Conservation (phyloP, 2,113 vertebrate species). For the Sphyrna mokarran region DNA sequence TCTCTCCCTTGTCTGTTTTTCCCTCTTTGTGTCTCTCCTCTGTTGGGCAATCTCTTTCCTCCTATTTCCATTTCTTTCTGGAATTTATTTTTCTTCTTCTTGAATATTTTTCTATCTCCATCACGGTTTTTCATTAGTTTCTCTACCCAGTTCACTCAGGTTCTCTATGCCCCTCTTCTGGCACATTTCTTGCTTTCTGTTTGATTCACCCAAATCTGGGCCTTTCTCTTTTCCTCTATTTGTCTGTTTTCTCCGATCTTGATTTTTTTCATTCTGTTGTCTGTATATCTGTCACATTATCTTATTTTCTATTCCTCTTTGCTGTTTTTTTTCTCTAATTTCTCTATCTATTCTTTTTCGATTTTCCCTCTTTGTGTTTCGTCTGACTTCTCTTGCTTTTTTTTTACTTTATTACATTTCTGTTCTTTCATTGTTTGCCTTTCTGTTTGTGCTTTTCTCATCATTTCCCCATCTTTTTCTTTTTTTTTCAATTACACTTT, state of each 20-base stretch:
- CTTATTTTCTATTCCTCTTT: neutral
- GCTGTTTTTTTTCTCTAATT: neutral
- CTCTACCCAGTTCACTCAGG: neutral
- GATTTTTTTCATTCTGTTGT: neutral
- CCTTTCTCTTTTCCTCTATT: neutral
- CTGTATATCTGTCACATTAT: neutral
- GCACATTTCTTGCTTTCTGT: neutral
- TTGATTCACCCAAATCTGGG: neutral
- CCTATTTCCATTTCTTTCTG: neutral
- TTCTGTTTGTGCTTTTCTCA: neutral
- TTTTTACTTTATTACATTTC: neutral
- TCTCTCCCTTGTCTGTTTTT: neutral
- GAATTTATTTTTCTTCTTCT: no score
- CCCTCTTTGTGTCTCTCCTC: neutral
- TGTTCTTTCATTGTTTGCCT: neutral
- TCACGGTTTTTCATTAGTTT: neutral
- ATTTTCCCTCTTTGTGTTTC: neutral
- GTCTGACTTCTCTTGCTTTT: neutral
- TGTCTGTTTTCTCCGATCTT: neutral
- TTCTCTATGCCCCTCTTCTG: no score
- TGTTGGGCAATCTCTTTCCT: neutral
- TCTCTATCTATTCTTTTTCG: neutral
- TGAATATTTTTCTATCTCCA: neutral
- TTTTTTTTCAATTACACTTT: neutral
- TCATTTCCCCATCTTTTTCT: neutral